phyloP scores from a whole-genome alignment of 2,888 invertebrate species.

The Drosophila antonietae region DNA sequence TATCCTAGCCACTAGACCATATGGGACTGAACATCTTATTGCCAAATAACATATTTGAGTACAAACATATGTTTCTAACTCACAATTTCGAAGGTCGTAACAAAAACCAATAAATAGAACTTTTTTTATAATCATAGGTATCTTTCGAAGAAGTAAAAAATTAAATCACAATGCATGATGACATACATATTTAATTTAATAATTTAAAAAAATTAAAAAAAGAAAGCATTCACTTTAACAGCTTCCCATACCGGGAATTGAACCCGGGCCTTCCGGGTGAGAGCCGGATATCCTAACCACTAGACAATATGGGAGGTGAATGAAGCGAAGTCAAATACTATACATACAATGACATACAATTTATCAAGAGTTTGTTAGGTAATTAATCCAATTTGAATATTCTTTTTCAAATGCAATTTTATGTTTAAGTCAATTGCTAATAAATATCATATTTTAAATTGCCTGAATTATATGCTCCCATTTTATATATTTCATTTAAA shows the following conservation, averaged over 20 bases:
- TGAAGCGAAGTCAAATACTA: rapidly evolving
- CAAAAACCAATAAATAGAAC: background rate
- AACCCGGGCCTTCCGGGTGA: constrained; percentile 89
- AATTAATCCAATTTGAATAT: background rate
- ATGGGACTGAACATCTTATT: constrained; percentile 21
- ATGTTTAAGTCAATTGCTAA: background rate
- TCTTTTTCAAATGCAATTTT: background rate
- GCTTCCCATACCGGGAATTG: constrained; percentile 95
- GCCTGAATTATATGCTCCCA: too few relatives aligned
- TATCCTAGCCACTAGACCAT: constrained; percentile 85
- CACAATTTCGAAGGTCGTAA: background rate
- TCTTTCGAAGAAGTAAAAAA: too few relatives aligned
- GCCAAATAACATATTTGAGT: background rate
- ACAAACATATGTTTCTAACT: background rate
- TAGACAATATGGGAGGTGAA: constrained; percentile 84
- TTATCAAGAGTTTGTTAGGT: background rate
- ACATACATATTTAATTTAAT: background rate
- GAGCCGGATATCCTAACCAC: constrained; percentile 85
- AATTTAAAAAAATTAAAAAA: background rate
- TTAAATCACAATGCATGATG: background rate
- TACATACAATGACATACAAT: rapidly evolving
- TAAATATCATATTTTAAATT: background rate
- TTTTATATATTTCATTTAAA: too few relatives aligned
- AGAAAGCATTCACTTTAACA: rapidly evolving
- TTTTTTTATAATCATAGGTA: too few relatives aligned